Conservation (phyloP, 2,888 invertebrate species). For the Bugula neritina region DNA sequence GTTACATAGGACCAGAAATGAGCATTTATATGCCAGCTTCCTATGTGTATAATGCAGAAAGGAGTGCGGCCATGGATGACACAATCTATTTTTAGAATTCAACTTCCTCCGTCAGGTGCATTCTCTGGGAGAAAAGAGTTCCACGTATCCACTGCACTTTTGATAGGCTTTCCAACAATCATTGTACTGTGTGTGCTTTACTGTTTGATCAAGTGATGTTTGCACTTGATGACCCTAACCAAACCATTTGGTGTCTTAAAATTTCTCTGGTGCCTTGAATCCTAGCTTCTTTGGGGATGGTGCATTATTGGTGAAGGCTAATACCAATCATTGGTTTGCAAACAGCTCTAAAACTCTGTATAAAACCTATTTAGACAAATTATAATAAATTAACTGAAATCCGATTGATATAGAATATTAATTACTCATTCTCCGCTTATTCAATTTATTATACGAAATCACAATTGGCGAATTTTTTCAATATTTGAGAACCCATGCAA, state of each 20-base stretch:
- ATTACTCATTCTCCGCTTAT: too few species aligned
- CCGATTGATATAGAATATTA: too few species aligned
- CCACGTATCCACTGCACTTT: background rate
- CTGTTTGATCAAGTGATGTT: background rate
- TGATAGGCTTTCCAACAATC: background rate
- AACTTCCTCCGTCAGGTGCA: background rate
- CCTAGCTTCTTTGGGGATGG: background rate
- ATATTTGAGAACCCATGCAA: too few species aligned
- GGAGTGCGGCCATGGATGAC: background rate
- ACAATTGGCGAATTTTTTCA: too few species aligned
- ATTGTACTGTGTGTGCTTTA: background rate
- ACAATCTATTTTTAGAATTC: background rate
- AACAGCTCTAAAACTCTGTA: too few species aligned
- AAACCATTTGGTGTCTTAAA: background rate
- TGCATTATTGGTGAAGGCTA: too few species aligned
- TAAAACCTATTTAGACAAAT: too few species aligned
- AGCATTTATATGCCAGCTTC: background rate
- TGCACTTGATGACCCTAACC: slow-evolving; percentile 17
- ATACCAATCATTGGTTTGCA: too few species aligned
- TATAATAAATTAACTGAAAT: too few species aligned
- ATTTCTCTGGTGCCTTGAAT: background rate
- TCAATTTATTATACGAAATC: too few species aligned
- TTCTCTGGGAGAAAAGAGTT: background rate
- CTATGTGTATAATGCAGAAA: background rate
- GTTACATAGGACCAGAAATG: background rate